A percentile compares a stretch with the other conserved stretches of the same genome.
Evolutionary conservation across 2,797 vertebrate genomes (phyloP).

Genomic region (Xiphophorus birchmanni): DNA sequence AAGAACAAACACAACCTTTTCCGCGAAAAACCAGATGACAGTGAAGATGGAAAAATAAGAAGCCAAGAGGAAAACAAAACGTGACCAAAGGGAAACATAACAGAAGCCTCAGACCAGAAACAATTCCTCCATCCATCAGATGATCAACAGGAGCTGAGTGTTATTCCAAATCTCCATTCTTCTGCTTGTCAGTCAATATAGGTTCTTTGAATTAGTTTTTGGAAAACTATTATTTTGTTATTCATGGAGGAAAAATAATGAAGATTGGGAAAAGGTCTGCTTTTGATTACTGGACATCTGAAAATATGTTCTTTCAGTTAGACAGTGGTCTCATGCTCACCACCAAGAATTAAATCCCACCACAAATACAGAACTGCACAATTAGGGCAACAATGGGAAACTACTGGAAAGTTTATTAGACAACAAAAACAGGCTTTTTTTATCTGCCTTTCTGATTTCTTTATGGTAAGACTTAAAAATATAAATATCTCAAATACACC

Average conservation of each 20-base stretch:
- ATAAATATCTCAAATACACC: slow-evolving; percentile 10
- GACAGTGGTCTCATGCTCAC: slow-evolving; percentile 37
- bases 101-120: slow-evolving; percentile 44
- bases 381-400: slow-evolving; percentile 27
- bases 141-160: slow-evolving; percentile 22
- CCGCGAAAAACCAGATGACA: slow-evolving; percentile 53
- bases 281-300: slow-evolving; percentile 37
- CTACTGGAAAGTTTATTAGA: slow-evolving; percentile 9
- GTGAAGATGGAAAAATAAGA: slow-evolving; percentile 52
- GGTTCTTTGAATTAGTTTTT: slow-evolving; percentile 13
- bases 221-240: slow-evolving; percentile 35
- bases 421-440: slow-evolving; percentile 5
- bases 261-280: slow-evolving; percentile 47
- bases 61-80: slow-evolving; percentile 52
- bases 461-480: background rate
- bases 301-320: slow-evolving; percentile 14
- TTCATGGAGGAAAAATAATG: slow-evolving; percentile 16
- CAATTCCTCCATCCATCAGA: slow-evolving; percentile 26
- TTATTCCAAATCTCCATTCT: slow-evolving; percentile 55
- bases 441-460: background rate
- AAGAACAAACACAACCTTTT: slow-evolving; percentile 50
- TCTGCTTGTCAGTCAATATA: slow-evolving; percentile 21
- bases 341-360: slow-evolving; percentile 33
- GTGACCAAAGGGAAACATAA: slow-evolving; percentile 49
- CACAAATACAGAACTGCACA: slow-evolving; percentile 49